Conservation (phyloP, 2,113 vertebrate species). For the Euleptes europaea region DNA sequence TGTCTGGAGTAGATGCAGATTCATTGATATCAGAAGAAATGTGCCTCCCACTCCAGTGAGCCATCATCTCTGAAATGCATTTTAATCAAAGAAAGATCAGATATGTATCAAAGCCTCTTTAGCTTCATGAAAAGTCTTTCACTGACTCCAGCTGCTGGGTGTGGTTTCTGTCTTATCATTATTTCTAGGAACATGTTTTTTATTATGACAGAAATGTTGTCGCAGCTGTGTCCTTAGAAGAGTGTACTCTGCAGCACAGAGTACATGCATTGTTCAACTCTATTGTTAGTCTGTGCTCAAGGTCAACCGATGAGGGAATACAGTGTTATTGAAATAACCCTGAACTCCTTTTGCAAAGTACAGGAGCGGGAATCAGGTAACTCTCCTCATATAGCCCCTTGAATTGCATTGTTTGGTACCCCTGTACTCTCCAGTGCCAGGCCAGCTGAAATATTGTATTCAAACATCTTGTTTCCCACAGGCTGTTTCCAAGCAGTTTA, state of each 20-base stretch:
- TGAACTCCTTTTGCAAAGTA: background rate
- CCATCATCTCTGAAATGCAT: background rate
- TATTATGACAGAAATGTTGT: conserved; percentile 1
- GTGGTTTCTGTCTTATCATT: background rate
- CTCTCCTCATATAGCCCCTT: no score
- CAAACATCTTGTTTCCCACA: background rate
- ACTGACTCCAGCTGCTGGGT: background rate
- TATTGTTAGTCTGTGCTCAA: conserved; percentile 7
- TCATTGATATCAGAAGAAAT: background rate
- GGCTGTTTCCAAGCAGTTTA: background rate
- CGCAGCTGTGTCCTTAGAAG: conserved; percentile 8
- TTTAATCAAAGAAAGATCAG: background rate
- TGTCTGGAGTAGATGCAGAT: background rate
- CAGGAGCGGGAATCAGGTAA: no score
- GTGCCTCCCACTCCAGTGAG: background rate
- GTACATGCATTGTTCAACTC: background rate
- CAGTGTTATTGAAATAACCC: background rate
- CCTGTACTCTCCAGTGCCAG: background rate
- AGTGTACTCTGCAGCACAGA: background rate
- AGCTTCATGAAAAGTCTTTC: background rate
- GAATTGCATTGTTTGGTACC: background rate
- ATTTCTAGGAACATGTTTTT: background rate
- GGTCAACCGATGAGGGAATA: background rate
- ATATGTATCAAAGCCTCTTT: background rate
- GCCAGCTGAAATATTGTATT: background rate